Evolutionary conservation across 2,888 invertebrate genomes (phyloP).

Genomic region (Cheilosia vulpina): DNA sequence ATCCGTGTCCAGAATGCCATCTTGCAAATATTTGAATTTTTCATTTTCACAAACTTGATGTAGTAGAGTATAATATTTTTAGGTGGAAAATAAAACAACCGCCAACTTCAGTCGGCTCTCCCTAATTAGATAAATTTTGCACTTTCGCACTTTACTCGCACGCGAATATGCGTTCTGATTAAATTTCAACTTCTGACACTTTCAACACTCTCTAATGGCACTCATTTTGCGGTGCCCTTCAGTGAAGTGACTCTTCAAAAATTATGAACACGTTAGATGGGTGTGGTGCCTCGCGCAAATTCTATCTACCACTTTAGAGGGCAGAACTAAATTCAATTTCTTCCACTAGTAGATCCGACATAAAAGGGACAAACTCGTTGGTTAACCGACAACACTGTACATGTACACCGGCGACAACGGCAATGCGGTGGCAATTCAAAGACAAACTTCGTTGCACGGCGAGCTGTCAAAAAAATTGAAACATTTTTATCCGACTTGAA

Average conservation of each 20-base stretch:
- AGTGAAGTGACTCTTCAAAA: conserved; percentile 4
- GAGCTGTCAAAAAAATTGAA: conserved; percentile 48
- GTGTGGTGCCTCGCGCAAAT: background rate
- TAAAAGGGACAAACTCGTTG: conserved; percentile 3
- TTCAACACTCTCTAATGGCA: conserved; percentile 34
- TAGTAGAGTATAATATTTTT: background rate
- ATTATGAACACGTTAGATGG: background rate
- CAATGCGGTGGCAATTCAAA: conserved; percentile 22
- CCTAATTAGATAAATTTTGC: conserved; percentile 40
- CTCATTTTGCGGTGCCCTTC: conserved; percentile 33
- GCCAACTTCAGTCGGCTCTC: background rate
- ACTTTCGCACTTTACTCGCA: conserved; percentile 27
- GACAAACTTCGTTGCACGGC: conserved; percentile 34
- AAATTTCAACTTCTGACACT: conserved; percentile 45
- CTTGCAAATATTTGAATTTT: conserved; percentile 22
- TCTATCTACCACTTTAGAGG: conserved; percentile 1
- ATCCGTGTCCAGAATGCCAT: conserved; percentile 52
- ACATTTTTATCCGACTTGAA: conserved; percentile 50
- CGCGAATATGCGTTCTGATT: conserved; percentile 38
- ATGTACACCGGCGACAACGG: background rate
- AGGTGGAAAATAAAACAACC: no score
- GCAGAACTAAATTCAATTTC: background rate
- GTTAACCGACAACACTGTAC: conserved; percentile 5
- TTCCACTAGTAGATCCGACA: background rate
- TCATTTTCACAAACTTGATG: conserved; percentile 16